Evolutionary conservation across 2,888 invertebrate species (phyloP).

Genomic region (Pseudococcus longispinus): DNA sequence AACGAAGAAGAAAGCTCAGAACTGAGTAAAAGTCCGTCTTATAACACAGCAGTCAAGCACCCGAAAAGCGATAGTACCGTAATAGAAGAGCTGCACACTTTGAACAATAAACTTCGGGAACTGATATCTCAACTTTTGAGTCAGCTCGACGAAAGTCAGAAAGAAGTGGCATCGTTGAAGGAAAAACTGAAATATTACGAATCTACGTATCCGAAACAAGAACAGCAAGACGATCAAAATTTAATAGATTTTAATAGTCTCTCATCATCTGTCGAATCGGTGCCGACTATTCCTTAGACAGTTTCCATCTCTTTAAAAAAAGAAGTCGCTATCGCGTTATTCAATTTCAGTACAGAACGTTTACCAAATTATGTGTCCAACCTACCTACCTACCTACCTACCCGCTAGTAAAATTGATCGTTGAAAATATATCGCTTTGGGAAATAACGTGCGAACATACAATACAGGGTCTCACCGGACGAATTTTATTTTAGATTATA

Average conservation of each 20-base stretch:
- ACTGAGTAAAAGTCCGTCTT: constrained; percentile 5
- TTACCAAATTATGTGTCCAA: background rate
- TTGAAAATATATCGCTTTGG: background rate
- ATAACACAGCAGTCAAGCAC: constrained; percentile 64
- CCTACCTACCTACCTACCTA: background rate
- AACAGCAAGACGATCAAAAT: constrained; percentile 44
- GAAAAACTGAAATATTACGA: constrained; percentile 60
- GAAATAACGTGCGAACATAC: background rate
- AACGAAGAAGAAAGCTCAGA: constrained; percentile 60
- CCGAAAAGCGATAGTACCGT: constrained; percentile 71
- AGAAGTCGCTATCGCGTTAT: background rate
- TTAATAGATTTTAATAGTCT: constrained; percentile 53
- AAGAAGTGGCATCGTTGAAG: constrained; percentile 66
- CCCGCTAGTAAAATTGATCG: background rate
- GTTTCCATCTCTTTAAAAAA: background rate
- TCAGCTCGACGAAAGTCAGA: constrained; percentile 72
- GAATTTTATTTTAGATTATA: background rate
- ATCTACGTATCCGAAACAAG: constrained; percentile 51
- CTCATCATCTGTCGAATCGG: constrained; percentile 46
- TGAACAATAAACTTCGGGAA: constrained; percentile 70
- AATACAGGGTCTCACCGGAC: background rate
- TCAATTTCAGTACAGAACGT: background rate
- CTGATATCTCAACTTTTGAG: constrained; percentile 69
- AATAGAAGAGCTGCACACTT: constrained; percentile 72
- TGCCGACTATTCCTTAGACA: constrained; percentile 35